Evolutionary conservation across 2,113 vertebrate genomes (phyloP), one percentile per base, ranked within the genome.

Genomic region (Murina feae): DNA sequence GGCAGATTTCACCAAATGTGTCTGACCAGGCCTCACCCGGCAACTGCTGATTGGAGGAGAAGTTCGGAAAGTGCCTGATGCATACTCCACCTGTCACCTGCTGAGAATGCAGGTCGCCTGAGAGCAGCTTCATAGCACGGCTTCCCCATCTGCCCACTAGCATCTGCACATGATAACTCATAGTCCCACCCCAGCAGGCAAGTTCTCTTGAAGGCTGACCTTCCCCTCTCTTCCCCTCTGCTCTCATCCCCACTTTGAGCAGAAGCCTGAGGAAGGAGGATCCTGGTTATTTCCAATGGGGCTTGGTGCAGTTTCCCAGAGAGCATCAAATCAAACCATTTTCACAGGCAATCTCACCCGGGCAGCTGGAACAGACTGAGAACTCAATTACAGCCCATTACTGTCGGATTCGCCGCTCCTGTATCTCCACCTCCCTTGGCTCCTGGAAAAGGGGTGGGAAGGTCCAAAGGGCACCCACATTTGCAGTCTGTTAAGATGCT

Each of bases 231-330:
- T 6, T 14, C 21, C 51, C 4, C 1, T n/a, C 47, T 17, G 39
- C 39, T 9, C 10, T 81, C 60, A 51, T 0, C 0, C 0, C 91
- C 71, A 86, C 83, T 96, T 76, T 2, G 44, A 90, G 96, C 94
- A 94, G 87, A 95, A 97, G 42, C 68, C 65, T 97, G 93, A 90
- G 95, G 97, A 97, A 97, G 97, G 97, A 98, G 97, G 94, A 94
- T 47, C 93, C 97, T 98, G 96, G 97, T 98, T 98, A 98, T 98
- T 98, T 98, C 97, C 98, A 98, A 98, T 98, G 98, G 97, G 78
- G 97, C 97, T 98, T 98, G 97, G 97, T 91, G 58, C 95, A 96
- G 95, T 95, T 93, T 97, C 97, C 96, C 97, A 97, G 98, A 98
- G 97, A 98, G 74, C 94, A 96, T 97, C 97, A 98, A 97, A 96